Base-by-base conservation (phyloP, 2,797 vertebrate species). In the Taenioides sp. region DNA sequence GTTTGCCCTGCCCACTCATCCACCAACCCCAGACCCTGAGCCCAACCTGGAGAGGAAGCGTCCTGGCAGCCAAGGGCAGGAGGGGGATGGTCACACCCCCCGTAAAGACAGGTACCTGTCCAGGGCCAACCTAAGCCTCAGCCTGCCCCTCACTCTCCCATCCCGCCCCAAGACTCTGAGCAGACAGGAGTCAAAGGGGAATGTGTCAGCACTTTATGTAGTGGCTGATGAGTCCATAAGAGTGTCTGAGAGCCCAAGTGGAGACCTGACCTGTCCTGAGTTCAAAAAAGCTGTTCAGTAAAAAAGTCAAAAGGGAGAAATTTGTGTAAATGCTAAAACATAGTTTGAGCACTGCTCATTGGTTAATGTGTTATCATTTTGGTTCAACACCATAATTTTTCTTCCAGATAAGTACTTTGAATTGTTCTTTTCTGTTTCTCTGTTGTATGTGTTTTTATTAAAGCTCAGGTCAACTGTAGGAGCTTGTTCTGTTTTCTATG, bases 71-170 rank as follows among this genome's bases (percentile, higher is more conserved):
- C 95, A 95, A 93, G 93, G 94, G 74, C 94, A 94, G 89, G 96
- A 97, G 10, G 95, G 94, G 94, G 97, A 97, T 34, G 90, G 91
- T 73, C 96, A 97, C 83, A 77, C 93, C 55, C 77, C 94, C 79
- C 97, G 97, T 91, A 99, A 98, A 93, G 97, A 99, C 82, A 96
- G 96, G 98, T 99, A 92, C 28, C 93, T 91, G 89, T 92, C 91
- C 86, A 91, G 91, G 82, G 92, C 89, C 83, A 89, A 88, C 90
- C 88, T 90, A 89, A 87, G 88, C 87, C 89, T 90, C 87, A 89
- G 90, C 90, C 88, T 91, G 88, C 86, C 90, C 60, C 86, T 90
- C 78, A 71, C 83, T 72, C 90, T 90, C 54, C 83, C 86, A 18
- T 86, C 88, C 73, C 90, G 87, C 65, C 83, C 86, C 86, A 90